Evolutionary conservation across 2,113 vertebrate genomes (phyloP).

Genomic region (Paradisaea rubra): DNA sequence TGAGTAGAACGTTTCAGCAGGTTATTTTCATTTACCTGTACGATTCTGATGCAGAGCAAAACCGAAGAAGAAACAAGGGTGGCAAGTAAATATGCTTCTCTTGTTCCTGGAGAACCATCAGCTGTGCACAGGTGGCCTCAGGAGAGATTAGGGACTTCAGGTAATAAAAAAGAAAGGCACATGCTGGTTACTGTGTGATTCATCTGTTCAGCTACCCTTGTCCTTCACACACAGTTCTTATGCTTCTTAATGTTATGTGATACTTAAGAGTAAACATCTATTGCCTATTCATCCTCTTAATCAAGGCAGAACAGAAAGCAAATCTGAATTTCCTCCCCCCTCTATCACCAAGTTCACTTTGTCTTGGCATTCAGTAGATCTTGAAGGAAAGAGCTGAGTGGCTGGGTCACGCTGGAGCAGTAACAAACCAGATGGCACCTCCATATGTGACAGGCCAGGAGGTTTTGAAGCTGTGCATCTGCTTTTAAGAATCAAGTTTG

Average conservation of each 20-base stretch:
- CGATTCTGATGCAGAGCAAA: background rate
- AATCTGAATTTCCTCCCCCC: background rate
- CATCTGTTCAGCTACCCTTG: background rate
- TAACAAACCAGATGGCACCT: background rate
- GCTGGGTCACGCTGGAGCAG: background rate
- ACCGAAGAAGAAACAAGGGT: background rate
- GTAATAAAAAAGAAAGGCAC: background rate
- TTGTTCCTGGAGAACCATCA: background rate
- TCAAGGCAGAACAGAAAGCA: background rate
- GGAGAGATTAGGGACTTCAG: background rate
- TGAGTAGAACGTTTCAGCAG: rapidly evolving
- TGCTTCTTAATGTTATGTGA: background rate
- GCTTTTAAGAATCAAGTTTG: background rate
- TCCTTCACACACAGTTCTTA: background rate
- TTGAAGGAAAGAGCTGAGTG: background rate
- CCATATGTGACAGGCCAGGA: background rate
- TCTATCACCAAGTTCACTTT: background rate
- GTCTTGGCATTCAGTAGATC: background rate
- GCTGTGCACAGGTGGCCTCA: background rate
- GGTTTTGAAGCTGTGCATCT: background rate
- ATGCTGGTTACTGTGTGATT: background rate
- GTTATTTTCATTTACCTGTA: background rate
- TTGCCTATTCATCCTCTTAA: background rate
- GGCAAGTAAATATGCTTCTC: background rate
- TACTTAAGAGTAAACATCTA: background rate